Evolutionary conservation across 2,797 vertebrate species (phyloP).

Genomic region (Salmo trutta): DNA sequence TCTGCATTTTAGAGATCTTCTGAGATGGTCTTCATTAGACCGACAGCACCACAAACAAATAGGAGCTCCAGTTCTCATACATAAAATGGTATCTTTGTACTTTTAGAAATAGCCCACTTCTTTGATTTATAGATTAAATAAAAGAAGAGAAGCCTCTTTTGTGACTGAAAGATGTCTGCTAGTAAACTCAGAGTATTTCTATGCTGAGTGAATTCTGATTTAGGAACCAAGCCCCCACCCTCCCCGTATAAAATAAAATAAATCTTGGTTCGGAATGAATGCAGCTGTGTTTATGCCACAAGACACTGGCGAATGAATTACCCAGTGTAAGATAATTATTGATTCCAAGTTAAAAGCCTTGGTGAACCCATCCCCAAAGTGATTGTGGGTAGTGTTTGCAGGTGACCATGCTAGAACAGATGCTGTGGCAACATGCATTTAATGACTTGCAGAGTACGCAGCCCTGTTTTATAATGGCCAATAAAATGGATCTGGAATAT

Average conservation of each 20-base stretch:
- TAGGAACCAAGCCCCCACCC: background rate
- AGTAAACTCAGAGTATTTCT: background rate
- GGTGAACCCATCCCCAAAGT: constrained; percentile 8
- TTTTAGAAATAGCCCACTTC: background rate
- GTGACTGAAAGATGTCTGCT: background rate
- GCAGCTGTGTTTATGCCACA: background rate
- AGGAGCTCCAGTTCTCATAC: background rate
- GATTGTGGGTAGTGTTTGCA: constrained; percentile 37
- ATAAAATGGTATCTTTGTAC: background rate
- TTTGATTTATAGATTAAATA: background rate
- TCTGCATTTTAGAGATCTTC: background rate
- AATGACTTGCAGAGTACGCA: constrained; percentile 57
- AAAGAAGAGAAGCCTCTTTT: background rate
- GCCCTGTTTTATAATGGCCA: constrained; percentile 57
- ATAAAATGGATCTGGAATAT: constrained; percentile 68
- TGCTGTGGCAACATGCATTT: constrained; percentile 56
- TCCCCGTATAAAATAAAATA: background rate
- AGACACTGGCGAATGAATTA: background rate
- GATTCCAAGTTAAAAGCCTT: constrained; percentile 7
- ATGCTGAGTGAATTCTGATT: background rate
- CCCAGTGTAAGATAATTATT: background rate
- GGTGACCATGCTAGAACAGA: constrained; percentile 57
- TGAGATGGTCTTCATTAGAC: constrained; percentile 12
- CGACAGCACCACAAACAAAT: background rate
- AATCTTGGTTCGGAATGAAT: background rate